Percentiles rank a stretch among this genome's conserved stretches.
Evolutionary conservation across 2,113 vertebrate genomes (phyloP).

Genomic region (Callocephalon fimbriatum): DNA sequence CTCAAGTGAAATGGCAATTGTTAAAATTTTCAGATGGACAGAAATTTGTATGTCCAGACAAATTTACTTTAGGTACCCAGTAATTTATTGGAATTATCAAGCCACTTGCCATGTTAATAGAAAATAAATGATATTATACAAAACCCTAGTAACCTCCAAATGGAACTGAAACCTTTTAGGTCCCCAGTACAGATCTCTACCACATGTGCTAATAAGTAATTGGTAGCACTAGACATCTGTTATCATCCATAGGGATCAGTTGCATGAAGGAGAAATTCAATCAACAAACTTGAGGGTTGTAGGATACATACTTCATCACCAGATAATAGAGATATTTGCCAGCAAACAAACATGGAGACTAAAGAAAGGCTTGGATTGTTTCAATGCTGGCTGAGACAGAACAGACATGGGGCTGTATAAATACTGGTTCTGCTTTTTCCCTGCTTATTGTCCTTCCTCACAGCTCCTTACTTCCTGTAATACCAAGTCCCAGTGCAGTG

Average conservation of each 20-base stretch:
- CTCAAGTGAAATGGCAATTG: neutral
- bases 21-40: neutral
- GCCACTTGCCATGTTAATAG: neutral
- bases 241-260: neutral
- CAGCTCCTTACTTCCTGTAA: neutral
- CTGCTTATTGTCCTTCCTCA: neutral
- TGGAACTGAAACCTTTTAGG: slow-evolving; percentile 49
- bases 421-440: neutral
- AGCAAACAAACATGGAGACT: neutral
- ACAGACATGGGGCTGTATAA: neutral
- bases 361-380: neutral
- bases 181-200: neutral
- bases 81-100: slow-evolving; percentile 32
- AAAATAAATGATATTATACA: slow-evolving; percentile 25
- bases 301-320: neutral
- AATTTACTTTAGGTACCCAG: neutral
- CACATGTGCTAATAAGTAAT: slow-evolving; percentile 32
- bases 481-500: neutral
- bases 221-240: neutral
- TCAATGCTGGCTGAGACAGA: neutral
- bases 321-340: neutral
- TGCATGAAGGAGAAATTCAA: slow-evolving; percentile 3
- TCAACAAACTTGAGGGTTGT: neutral
- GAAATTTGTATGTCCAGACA: neutral
- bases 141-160: slow-evolving; percentile 44